Conservation (phyloP, 1,140 invertebrate species). For the Steinernema feltiae region DNA sequence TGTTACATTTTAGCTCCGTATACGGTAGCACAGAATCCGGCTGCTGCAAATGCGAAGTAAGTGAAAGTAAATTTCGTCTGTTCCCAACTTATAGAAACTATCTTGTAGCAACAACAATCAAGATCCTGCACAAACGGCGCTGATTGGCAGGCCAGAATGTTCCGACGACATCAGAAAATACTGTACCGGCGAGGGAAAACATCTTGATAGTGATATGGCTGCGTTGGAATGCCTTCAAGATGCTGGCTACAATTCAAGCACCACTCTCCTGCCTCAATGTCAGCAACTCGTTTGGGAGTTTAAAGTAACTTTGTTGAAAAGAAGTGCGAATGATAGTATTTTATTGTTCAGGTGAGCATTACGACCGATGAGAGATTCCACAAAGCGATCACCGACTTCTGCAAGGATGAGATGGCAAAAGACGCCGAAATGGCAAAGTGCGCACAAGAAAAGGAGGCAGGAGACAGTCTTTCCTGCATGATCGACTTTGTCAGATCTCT, state of each 20-base stretch:
- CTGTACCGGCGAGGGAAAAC: background rate
- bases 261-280: slow-evolving; percentile 39
- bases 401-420: slow-evolving; percentile 65
- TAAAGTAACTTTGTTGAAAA: slow-evolving; percentile 43
- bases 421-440: slow-evolving; percentile 57
- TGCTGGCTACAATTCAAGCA: slow-evolving; percentile 45
- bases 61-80: background rate
- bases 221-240: slow-evolving; percentile 56
- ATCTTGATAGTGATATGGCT: slow-evolving; percentile 49
- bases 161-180: background rate
- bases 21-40: background rate
- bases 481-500: slow-evolving; percentile 46
- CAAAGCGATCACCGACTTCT: slow-evolving; percentile 67
- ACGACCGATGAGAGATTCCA: slow-evolving; percentile 71
- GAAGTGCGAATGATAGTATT: slow-evolving; percentile 62
- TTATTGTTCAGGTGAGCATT: slow-evolving; percentile 71
- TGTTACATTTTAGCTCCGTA: background rate
- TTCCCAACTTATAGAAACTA: too few species aligned
- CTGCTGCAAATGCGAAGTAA: background rate
- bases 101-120: too few species aligned
- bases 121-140: too few species aligned
- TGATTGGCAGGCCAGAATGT: background rate
- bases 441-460: slow-evolving; percentile 32
- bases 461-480: slow-evolving; percentile 48
- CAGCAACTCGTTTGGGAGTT: slow-evolving; percentile 54